Conservation (phyloP, 2,797 vertebrate species). For the Toxotes lorentzi region DNA sequence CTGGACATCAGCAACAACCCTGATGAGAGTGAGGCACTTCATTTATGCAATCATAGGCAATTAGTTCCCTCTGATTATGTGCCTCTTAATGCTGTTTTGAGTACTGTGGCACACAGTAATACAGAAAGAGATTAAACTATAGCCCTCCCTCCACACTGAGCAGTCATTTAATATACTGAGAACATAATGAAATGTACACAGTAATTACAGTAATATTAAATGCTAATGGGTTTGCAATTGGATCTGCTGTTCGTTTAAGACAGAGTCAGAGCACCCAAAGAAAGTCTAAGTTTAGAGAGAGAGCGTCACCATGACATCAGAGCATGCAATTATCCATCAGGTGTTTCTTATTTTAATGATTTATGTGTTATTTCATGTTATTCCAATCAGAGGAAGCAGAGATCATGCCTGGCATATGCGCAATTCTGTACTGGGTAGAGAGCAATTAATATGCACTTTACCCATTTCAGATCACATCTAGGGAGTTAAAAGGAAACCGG, state of each 20-base stretch:
- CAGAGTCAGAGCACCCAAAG: slow-evolving; percentile 60
- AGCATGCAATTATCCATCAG: slow-evolving; percentile 48
- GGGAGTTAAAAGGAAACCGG: slow-evolving; percentile 10
- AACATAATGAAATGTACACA: slow-evolving; percentile 85
- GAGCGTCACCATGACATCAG: slow-evolving; percentile 20
- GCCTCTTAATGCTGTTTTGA: slow-evolving; percentile 88
- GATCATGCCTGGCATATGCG: slow-evolving; percentile 4
- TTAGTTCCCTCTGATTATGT: slow-evolving; percentile 91
- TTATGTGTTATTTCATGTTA: slow-evolving; percentile 31
- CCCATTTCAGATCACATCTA: slow-evolving; percentile 29
- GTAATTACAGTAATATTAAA: slow-evolving; percentile 84
- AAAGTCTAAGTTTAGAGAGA: slow-evolving; percentile 59
- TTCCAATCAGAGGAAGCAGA: slow-evolving; percentile 16
- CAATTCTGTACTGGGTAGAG: slow-evolving; percentile 18
- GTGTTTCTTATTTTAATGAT: slow-evolving; percentile 59
- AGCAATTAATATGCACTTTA: slow-evolving; percentile 56
- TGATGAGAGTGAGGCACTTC: slow-evolving; percentile 81
- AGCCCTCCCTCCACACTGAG: slow-evolving; percentile 77
- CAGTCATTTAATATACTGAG: slow-evolving; percentile 81
- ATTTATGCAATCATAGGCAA: slow-evolving; percentile 89
- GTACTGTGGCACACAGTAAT: slow-evolving; percentile 84
- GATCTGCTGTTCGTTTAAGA: slow-evolving; percentile 73
- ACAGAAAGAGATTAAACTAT: slow-evolving; percentile 83
- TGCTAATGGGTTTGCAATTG: slow-evolving; percentile 78
- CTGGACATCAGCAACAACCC: slow-evolving; percentile 79